These are phyloP conservation scores for Choreutis nemorana DNA, from an alignment of 2,888 invertebrate genomes.

Conservation along the genomic window DNA sequence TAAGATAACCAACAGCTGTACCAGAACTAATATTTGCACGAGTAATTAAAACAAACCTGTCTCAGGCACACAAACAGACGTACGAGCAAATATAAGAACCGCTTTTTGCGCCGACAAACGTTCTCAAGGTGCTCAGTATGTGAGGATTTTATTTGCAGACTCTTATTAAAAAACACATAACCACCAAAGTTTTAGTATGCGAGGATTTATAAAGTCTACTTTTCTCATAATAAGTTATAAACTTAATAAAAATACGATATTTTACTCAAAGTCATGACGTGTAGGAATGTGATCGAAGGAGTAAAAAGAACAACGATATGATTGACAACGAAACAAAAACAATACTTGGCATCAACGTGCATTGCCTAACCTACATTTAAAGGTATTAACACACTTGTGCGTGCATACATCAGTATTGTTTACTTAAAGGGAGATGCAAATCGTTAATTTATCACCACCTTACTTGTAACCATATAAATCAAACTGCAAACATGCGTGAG, in stretches of 20 bases:
- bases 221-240: no score
- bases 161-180: no score
- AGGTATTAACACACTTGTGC: constrained; percentile 39
- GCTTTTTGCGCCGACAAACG: constrained; percentile 30
- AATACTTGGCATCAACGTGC: no score
- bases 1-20: constrained; percentile 52
- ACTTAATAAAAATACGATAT: no score
- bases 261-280: no score
- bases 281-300: no score
- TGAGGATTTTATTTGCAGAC: no score
- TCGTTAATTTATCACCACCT: constrained; percentile 61
- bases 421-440: constrained; percentile 54
- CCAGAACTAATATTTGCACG: constrained; percentile 49
- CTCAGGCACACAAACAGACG: constrained; percentile 31
- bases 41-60: constrained; percentile 50
- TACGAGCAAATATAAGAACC: constrained; percentile 14
- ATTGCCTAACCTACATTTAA: constrained; percentile 23
- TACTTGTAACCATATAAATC: constrained; percentile 55
- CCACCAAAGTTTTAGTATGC: no score
- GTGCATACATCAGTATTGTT: constrained; percentile 40
- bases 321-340: no score
- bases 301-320: no score
- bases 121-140: no score
- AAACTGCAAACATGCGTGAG: constrained; percentile 48
- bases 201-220: no score